Evolutionary conservation across 2,888 invertebrate genomes (phyloP), one percentile per base, ranked within the genome.

Genomic region (Augochlorella aurata): DNA sequence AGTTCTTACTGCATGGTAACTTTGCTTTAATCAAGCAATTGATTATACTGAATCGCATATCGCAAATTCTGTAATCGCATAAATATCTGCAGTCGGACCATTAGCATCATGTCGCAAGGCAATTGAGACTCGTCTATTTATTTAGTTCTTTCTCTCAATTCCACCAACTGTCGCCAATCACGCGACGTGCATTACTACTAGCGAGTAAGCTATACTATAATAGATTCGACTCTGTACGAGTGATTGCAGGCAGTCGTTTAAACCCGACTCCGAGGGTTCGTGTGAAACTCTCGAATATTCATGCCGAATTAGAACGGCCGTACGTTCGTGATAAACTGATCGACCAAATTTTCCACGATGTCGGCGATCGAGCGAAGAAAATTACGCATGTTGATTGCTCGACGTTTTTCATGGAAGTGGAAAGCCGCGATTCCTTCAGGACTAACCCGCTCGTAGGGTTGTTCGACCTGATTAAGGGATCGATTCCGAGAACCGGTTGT

Each of bases 371-470:
- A 54, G n/a, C n/a, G 21, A 54, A 54, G 54, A 54, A 54, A 54
- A 54, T 54, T 54, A 54, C 54, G 54, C 54, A 21, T 14, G 54
- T 54, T 54, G 54, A 54, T 54, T 54, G 54, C 54, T 54, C 54
- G 54, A 54, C 54, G 21, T 54, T 54, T 54, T 54, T 21, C 54
- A 21, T 21, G 1, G 54, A 21, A 54, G 21, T 54, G 54, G 21
- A 54, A 54, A 54, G 12, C 21, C 1, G 21, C 54, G 54, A 54
- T 54, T 54, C 54, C 54, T 54, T 21, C 54, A 54, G 54, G 54
- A 21, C 21, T 54, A 54, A 24, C 54, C 54, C 21, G 5, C 14
- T 21, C 54, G 54, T 21, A 54, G 54, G 54, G 54, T 54, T 14
- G 54, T n/a, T 10, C 21, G 21, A 54, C 54, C 54, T 54, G 54